Evolutionary conservation across 1,140 invertebrate species (phyloP).

Genomic region (Brachionus rubens): DNA sequence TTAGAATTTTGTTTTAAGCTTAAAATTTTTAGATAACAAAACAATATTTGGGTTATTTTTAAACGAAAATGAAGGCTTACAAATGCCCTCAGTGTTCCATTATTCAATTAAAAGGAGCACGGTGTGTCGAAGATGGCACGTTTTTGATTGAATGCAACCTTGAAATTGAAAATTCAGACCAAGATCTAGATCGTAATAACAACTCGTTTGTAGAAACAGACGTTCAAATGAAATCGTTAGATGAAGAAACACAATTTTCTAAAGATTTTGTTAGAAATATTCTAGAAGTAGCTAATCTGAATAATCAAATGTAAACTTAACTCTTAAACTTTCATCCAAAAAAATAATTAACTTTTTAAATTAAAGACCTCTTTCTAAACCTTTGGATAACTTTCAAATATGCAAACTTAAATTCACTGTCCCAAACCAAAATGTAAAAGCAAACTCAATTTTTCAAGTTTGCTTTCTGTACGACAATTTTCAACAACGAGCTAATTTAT

Average conservation of each 20-base stretch:
- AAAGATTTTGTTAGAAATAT: too few relatives aligned
- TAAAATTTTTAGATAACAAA: not conserved
- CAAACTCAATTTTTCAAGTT: not conserved
- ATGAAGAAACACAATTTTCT: too few relatives aligned
- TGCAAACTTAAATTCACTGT: not conserved
- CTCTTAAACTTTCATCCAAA: too few relatives aligned
- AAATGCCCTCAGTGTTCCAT: not conserved
- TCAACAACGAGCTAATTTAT: not conserved
- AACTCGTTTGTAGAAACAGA: too few relatives aligned
- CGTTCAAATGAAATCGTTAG: too few relatives aligned
- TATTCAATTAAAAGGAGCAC: not conserved
- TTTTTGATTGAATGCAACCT: constrained; percentile 2
- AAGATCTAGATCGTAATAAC: too few relatives aligned
- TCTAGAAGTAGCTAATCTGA: too few relatives aligned
- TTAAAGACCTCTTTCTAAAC: too few relatives aligned
- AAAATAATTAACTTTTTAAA: too few relatives aligned
- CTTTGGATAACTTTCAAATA: too few relatives aligned
- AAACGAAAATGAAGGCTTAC: not conserved
- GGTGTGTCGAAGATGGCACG: not conserved
- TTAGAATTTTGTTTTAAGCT: not conserved
- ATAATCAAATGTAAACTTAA: too few relatives aligned
- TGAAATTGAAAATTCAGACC: not conserved
- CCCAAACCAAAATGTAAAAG: not conserved
- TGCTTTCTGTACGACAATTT: not conserved
- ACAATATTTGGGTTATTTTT: too few relatives aligned